Conservation (phyloP, 2,797 vertebrate genomes). For the Adelosebastes latens region DNA sequence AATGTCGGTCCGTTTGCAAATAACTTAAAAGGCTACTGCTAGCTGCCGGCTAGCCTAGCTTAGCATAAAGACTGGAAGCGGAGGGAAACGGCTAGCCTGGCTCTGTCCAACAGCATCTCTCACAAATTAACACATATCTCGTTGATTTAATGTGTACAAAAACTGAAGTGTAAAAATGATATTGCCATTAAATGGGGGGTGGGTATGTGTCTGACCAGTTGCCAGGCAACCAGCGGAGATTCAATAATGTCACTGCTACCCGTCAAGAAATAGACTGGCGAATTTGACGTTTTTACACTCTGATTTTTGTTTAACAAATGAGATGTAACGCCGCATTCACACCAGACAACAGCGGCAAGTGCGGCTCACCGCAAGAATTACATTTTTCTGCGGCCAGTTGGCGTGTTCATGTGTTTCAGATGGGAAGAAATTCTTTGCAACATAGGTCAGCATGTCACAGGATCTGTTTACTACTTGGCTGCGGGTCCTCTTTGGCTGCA, state of each 20-base stretch:
- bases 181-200: no score
- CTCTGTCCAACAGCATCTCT: neutral
- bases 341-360: no score
- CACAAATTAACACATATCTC: neutral
- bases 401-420: no score
- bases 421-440: no score
- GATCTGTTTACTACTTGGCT: no score
- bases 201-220: neutral
- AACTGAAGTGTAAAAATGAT: neutral
- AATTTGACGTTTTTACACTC: neutral
- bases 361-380: accelerated
- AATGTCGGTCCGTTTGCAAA: neutral
- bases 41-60: neutral
- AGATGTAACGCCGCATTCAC: neutral
- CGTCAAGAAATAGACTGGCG: neutral
- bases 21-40: neutral
- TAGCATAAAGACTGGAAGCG: neutral
- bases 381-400: no score
- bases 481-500: no score
- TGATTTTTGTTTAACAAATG: neutral
- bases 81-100: neutral
- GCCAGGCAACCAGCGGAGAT: neutral
- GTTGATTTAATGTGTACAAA: neutral
- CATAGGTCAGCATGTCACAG: no score
- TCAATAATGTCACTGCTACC: neutral